phyloP scores from a whole-genome alignment of 2,113 vertebrate species.

The Smithornis capensis region DNA sequence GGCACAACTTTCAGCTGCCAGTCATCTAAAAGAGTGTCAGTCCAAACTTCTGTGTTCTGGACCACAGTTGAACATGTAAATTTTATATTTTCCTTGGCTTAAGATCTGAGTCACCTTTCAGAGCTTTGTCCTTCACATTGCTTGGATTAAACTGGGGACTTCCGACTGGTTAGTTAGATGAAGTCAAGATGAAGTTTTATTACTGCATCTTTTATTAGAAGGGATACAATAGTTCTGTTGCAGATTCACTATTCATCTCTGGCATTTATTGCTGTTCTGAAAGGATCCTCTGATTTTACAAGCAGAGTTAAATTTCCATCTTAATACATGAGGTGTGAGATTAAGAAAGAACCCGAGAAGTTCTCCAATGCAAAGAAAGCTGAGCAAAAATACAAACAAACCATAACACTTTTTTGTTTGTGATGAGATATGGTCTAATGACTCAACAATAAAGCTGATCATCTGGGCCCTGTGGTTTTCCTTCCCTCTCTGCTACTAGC shows the following conservation, averaged over 20 bases:
- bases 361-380: rapidly evolving
- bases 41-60: background rate
- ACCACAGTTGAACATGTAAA: background rate
- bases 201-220: background rate
- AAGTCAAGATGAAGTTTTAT: background rate
- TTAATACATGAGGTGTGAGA: background rate
- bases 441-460: background rate
- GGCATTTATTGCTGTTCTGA: background rate
- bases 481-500: background rate
- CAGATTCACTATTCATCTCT: background rate
- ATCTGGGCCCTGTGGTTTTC: background rate
- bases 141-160: background rate
- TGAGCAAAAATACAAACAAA: background rate
- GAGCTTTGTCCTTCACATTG: background rate
- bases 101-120: background rate
- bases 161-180: background rate
- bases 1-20: background rate
- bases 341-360: background rate
- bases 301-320: background rate
- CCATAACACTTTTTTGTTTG: background rate
- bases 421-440: background rate
- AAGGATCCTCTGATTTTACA: background rate
- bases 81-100: background rate
- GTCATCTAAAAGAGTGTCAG: background rate
- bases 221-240: rapidly evolving